A percentile compares a stretch with the other conserved stretches of the same genome.
These are phyloP conservation scores for Oryzias woworae DNA, from an alignment of 2,113 vertebrate species.

Conservation along the genomic window DNA sequence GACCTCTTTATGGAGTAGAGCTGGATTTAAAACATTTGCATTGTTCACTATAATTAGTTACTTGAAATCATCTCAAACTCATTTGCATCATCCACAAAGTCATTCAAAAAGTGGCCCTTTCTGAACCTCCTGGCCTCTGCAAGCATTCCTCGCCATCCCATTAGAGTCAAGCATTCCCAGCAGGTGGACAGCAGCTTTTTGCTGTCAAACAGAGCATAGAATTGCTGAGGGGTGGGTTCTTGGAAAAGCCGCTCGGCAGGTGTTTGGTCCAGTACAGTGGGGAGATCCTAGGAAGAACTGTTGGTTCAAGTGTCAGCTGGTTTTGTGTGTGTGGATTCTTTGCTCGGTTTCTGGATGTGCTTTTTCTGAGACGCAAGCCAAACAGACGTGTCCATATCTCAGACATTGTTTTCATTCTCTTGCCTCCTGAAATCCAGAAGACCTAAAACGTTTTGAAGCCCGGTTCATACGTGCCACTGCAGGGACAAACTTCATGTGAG, in stretches of 20 bases:
- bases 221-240: constrained; percentile 47
- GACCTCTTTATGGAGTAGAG: no score
- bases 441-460: no score
- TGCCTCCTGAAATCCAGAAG: no score
- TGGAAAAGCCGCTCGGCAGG: constrained; percentile 47
- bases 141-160: constrained; percentile 8
- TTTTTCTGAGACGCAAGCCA: no score
- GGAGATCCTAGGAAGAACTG: constrained; percentile 21
- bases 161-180: constrained; percentile 42
- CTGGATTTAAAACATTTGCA: no score
- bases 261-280: constrained; percentile 11
- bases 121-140: constrained; percentile 14
- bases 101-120: constrained; percentile 6
- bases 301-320: constrained; percentile 11
- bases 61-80: constrained; percentile 8
- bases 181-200: constrained; percentile 35
- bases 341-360: not conserved
- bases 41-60: no score
- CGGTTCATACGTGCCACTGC: no score
- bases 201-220: constrained; percentile 63
- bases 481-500: no score
- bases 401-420: not conserved
- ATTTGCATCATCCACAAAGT: constrained; percentile 21
- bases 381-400: not conserved
- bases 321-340: constrained; percentile 12